Evolutionary conservation across 2,797 vertebrate genomes (phyloP), one percentile per base, ranked within the genome.

Genomic region (Pangasius mekongensis): DNA sequence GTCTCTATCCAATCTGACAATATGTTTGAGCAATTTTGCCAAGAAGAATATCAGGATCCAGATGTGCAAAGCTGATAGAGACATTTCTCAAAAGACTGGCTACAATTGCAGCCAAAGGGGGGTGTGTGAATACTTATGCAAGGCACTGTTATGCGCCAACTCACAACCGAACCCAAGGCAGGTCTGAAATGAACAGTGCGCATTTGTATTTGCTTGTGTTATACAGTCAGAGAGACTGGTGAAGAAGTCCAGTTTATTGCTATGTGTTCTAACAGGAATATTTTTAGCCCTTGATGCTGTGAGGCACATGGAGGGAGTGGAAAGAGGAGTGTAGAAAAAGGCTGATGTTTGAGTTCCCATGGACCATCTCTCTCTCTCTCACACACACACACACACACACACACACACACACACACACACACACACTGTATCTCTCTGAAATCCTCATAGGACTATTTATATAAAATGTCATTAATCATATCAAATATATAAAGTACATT

Each of bases 201-300:
- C 27, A 85, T 64, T 82, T 90, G 30, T 80, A 85, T 81, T 89
- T 93, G 84, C 83, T 43, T 89, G 92, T 88, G 84, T 47, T 88
- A 86, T 20, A 74, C 77, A 91, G 92, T 92, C 86, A 90, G 91
- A 90, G 78, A 89, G 78, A 47, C 88, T 87, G 56, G 89, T 2
- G 36, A 89, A 77, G 82, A 92, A 89, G 91, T 91, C 82, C 89
- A 90, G 89, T 87, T 92, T 88, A 76, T 73, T 67, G 84, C 88
- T 87, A 84, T 27, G 22, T 90, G 83, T 90, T 85, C 88, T 88
- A 88, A 80, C 27, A 16, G 90, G 73, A 89, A 87, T 95, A 94
- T 95, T 94, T 95, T 92, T 94, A 95, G 93, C 83, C 87, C 71
- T 77, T 86, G 86, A 93, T 91, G 92, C 89, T 94, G 33, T 43